A percentile compares a stretch with the other conserved stretches of the same genome.
phyloP scores from a whole-genome alignment of 2,797 vertebrate genomes.

The Caiman crocodilus region DNA sequence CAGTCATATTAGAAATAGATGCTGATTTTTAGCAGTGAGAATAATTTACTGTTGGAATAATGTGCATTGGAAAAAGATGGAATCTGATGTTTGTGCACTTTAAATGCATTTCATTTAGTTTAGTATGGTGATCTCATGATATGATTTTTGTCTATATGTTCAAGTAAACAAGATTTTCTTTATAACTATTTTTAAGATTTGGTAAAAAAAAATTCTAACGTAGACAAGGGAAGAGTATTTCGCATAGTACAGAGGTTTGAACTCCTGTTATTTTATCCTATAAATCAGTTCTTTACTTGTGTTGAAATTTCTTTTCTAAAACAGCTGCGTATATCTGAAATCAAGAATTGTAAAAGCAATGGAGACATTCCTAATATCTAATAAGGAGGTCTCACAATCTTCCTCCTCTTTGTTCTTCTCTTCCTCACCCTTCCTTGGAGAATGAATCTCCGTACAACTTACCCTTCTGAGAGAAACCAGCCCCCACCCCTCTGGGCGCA shows the following conservation, averaged over 20 bases:
- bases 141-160: background rate
- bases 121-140: background rate
- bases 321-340: constrained; percentile 21
- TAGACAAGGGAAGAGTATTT: background rate
- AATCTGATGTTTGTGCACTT: no score
- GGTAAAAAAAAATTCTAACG: background rate
- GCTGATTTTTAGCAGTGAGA: no score
- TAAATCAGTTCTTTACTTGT: constrained; percentile 11
- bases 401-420: background rate
- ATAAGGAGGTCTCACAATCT: constrained; percentile 43
- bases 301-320: background rate
- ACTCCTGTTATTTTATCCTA: background rate
- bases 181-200: background rate
- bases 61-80: no score
- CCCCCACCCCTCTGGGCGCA: no score
- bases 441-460: no score
- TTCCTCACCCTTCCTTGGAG: background rate
- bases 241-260: background rate
- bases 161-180: background rate
- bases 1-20: no score
- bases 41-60: no score
- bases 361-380: constrained; percentile 51
- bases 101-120: constrained; percentile 2
- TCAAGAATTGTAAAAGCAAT: constrained; percentile 38
- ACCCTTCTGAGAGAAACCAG: no score